Evolutionary conservation across 2,113 vertebrate genomes (phyloP).

Genomic region (Tonatia bakeri): DNA sequence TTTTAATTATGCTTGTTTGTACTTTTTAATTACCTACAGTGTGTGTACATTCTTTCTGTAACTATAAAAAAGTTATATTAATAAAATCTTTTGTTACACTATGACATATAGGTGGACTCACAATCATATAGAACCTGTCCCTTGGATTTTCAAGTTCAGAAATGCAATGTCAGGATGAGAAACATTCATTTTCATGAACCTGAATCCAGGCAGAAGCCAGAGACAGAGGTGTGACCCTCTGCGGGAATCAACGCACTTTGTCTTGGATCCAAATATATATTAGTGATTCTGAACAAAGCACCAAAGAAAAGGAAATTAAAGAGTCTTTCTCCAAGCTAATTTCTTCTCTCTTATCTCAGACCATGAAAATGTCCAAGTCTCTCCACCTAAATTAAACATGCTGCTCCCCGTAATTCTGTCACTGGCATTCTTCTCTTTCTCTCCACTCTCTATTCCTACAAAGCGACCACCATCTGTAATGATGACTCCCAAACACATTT

Average conservation of each 20-base stretch:
- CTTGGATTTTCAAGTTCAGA: neutral
- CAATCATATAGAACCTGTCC: neutral
- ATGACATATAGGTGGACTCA: neutral
- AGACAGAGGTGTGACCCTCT: neutral
- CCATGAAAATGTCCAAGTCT: neutral
- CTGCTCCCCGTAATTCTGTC: neutral
- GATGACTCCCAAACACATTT: neutral
- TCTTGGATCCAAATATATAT: neutral
- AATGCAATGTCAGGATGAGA: neutral
- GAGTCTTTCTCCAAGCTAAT: neutral
- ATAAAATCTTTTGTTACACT: neutral
- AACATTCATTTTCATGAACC: neutral
- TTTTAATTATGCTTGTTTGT: neutral
- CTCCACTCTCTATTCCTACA: neutral
- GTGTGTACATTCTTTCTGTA: neutral
- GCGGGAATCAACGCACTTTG: neutral
- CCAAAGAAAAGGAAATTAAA: neutral
- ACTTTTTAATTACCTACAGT: neutral
- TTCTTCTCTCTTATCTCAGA: neutral
- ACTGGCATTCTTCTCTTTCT: neutral
- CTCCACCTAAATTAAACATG: neutral
- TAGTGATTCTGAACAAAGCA: neutral
- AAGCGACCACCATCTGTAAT: neutral
- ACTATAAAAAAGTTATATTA: neutral
- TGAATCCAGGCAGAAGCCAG: neutral